These are phyloP conservation scores for Megalops atlanticus DNA, from an alignment of 2,113 vertebrate genomes.

Conservation along the genomic window DNA sequence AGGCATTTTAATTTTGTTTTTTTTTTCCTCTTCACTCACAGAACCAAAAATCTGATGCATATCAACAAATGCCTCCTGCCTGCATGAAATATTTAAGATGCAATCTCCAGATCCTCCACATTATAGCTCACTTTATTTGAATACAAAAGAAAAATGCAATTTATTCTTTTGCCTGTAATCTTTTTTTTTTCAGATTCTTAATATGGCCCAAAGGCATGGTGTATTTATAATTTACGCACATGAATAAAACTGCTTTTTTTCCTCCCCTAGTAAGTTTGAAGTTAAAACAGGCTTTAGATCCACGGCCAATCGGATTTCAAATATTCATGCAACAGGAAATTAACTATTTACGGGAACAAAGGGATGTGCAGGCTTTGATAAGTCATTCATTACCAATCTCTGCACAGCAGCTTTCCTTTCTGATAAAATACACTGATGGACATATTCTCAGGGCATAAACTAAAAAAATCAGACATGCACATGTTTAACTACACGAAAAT, in stretches of 20 bases:
- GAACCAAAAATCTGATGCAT: constrained; percentile 20
- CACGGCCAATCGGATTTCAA: background rate
- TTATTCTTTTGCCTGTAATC: constrained; percentile 11
- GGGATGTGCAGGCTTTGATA: background rate
- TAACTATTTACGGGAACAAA: background rate
- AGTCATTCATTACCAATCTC: background rate
- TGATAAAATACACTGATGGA: background rate
- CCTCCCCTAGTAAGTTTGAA: background rate
- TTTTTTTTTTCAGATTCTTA: constrained; percentile 23
- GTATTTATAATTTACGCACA: constrained; percentile 22
- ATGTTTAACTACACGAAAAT: background rate
- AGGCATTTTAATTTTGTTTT: constrained; percentile 24
- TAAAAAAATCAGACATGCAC: background rate
- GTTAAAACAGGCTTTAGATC: background rate
- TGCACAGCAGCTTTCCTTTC: background rate
- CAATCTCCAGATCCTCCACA: constrained; percentile 22
- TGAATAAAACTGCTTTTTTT: background rate
- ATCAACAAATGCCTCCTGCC: constrained; percentile 26
- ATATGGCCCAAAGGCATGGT: constrained; percentile 15
- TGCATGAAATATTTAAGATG: constrained; percentile 27
- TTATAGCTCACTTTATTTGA: constrained; percentile 26
- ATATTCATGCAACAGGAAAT: background rate
- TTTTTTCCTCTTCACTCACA: background rate
- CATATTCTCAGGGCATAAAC: background rate
- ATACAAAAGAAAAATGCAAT: constrained; percentile 24